Base-by-base conservation (phyloP, 2,113 vertebrate genomes). In the Pungitius pungitius region DNA sequence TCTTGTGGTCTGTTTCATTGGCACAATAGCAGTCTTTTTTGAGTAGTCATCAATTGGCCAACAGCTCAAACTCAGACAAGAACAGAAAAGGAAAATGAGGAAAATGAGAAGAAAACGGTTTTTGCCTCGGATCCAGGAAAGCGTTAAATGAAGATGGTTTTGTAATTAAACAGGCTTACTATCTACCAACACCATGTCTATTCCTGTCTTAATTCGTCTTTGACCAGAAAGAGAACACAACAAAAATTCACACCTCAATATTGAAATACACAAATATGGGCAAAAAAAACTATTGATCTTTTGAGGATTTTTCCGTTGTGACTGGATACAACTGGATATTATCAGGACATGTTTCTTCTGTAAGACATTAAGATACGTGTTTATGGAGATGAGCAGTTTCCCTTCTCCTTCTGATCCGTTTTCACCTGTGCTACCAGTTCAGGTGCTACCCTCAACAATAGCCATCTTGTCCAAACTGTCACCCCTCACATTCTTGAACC, bases 361-460 rank as follows among this genome's bases (percentile, higher is more conserved):
- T 33, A 62, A 67, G 45, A 66, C 45, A 68, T 18, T 71, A 3
- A 18, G 47, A 84, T 75, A 54, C 20, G 58, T 52, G 12, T 33
- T 24, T 8, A 18, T 63, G 49, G 45, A 80, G 72, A 83, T 55
- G 56, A 82, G 35, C 62, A 55, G n/a, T 73, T 75, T 82, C 56
- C 75, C 63, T 70, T 78, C 45, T 78, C 45, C 20, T 62, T 64
- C 64, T 73, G 71, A 78, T 86, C 77, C 71, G 45, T 51, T 90
- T 85, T 77, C 85, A 75, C 52, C 64, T 58, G 72, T 74, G 55
- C 73, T 40, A 72, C 69, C 68, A 83, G 82, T 85, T 84, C 81
- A 85, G 82, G 85, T 89, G 87, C 85, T 81, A 63, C 47, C 17
- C 87, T 71, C 64, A 82, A 93, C 91, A 91, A 88, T 79, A 78